Base-by-base conservation (phyloP, 2,113 vertebrate genomes). In the Helogale parvula region DNA sequence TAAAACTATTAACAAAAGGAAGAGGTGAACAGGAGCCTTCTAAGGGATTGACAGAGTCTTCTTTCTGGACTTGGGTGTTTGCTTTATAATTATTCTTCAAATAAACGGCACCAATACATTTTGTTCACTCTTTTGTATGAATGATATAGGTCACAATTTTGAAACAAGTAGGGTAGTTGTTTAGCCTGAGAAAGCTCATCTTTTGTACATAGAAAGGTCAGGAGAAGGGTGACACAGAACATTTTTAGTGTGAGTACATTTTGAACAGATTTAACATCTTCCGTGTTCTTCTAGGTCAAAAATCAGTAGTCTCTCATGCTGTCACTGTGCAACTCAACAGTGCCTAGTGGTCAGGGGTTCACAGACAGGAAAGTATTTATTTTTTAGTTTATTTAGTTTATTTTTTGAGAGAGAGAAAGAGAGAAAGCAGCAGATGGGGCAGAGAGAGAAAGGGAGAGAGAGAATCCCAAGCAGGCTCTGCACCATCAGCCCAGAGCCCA, bases 41-140 rank as follows among this genome's bases (percentile, higher is more conserved):
- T 57, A 52, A 52, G 15, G 19, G 12, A 5, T 4, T 23, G 33
- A 41, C 23, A 35, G 9, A 60, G 19, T 41, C 86, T 19, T 50
- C 4, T 50, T 69, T 84, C 65, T 87, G 21, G 54, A 52, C 38
- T 63, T 83, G 25, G 19, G 12, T 66, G 1, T 68, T 94, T 31
- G 15, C 41, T 94, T 52, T 57, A 47, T 71, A 81, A 88, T 87
- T 74, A 88, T 69, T 96, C 25, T 93, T 87, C 17, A 90, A 95
- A 31, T 82, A 68, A 93, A 63, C 14, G 5, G 3, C 35, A 29
- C 15, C 60, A 45, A 0, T 47, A 3, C 65, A 33, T 74, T 76
- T 31, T 80, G 35, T 12, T 45, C 33, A 38, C 19, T 89, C 25
- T 84, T 93, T 79, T 68, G 1, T 47, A 77, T 77, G 74, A 47